Conservation (phyloP, 2,797 vertebrate species). For the Enteromius treurensis region DNA sequence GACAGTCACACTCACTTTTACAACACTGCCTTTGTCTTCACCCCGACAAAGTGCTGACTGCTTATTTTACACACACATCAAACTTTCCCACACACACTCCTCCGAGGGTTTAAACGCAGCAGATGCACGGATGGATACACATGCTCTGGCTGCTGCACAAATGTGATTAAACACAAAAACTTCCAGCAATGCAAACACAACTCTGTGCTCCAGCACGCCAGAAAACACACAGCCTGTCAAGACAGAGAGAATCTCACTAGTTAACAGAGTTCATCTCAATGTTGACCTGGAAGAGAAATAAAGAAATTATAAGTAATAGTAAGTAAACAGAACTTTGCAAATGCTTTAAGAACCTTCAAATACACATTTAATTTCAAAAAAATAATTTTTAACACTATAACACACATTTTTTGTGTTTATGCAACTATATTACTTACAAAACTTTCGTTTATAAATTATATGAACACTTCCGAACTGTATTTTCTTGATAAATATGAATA, state of each 20-base stretch:
- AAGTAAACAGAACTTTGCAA: neutral
- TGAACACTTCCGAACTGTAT: too few relatives aligned
- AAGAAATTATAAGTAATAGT: too few relatives aligned
- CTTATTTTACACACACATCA: constrained; percentile 34
- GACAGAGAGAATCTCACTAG: neutral
- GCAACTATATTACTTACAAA: too few relatives aligned
- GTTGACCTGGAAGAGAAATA: neutral
- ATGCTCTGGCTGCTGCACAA: neutral
- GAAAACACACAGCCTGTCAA: neutral
- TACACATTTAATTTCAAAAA: too few relatives aligned
- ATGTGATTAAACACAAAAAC: neutral
- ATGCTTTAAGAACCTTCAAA: neutral
- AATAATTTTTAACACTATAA: too few relatives aligned
- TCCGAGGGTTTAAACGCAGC: neutral
- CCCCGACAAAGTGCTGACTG: constrained; percentile 52
- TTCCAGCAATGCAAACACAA: neutral
- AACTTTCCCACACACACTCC: constrained; percentile 38
- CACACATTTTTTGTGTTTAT: too few relatives aligned
- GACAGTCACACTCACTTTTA: constrained; percentile 50
- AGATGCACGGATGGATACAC: constrained; percentile 4
- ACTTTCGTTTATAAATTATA: too few relatives aligned
- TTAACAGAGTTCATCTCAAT: too few relatives aligned
- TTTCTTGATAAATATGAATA: too few relatives aligned
- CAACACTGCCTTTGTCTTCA: constrained; percentile 61
- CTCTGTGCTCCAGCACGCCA: neutral